Base-by-base conservation (phyloP, 1,140 invertebrate species). In the Berghia stephanieae region DNA sequence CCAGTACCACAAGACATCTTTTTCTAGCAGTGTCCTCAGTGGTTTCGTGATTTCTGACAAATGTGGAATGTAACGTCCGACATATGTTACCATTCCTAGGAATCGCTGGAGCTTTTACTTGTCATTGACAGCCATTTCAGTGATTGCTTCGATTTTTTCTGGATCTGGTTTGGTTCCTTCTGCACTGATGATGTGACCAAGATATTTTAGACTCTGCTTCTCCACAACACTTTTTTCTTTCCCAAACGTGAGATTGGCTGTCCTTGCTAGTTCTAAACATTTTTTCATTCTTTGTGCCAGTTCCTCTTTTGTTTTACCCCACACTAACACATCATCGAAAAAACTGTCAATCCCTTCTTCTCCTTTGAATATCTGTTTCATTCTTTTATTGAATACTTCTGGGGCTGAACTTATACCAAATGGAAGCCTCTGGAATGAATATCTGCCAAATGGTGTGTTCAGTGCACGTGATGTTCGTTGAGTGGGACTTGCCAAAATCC, bases 401-500 rank as follows among this genome's bases (percentile, higher is more conserved):
- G 78, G 70, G 16, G 68, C 79, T 6, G 63, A 74, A 16, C 75
- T 73, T 13, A 91, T 82, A 6, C 89, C 89, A 82, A 91, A 90
- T 13, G 89, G 88, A 24, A 90, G 72, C 44, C 89, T 80, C 44
- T 81, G 79, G 78, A 86, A 88, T 57, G 82, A 81, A 72, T 80
- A 90, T 40, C 85, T 70, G 21, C 86, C 90, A 85, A 89, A 90
- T 13, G 89, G 89, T 4, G 80, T 82, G 34, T 83, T 83, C 75
- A 83, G 83, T 0, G 80, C 80, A 52, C 36, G 34, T 72, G 52
- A 44, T 79, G 31, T 55, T 55, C 16, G 6, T 78, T 77, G 0
- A 78, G 43, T 18, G 44, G 72, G 4, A 82, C 46, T 36, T 83
- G 76, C 68, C 49, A 81, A 75, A 81, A 79, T 31, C 79, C 75